Evolutionary conservation across 1,140 invertebrate genomes (phyloP).

Genomic region (Ceratina calcarata): DNA sequence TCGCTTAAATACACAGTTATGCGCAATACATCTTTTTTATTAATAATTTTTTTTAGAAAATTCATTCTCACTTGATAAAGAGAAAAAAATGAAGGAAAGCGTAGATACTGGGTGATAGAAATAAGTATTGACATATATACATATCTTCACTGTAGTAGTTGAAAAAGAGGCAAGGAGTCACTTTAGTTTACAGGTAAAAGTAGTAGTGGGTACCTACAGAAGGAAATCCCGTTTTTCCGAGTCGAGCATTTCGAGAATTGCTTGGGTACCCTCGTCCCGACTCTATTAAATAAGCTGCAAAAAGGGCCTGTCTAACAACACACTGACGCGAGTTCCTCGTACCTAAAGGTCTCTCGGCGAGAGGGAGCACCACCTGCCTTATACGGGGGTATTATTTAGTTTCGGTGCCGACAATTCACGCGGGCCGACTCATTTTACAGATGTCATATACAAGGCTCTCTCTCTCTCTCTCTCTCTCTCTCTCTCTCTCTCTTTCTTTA

Average conservation of each 20-base stretch:
- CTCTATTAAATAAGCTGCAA: conserved; percentile 42
- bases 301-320: conserved; percentile 4
- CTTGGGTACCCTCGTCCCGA: conserved; percentile 21
- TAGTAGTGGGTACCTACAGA: not conserved
- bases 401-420: conserved; percentile 59
- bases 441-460: conserved; percentile 33
- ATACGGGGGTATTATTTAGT: conserved; percentile 64
- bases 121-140: too few relatives aligned
- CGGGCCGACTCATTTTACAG: conserved; percentile 46
- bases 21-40: too few relatives aligned
- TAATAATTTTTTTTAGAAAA: too few relatives aligned
- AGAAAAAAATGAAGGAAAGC: too few relatives aligned
- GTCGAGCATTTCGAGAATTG: conserved; percentile 34
- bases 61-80: too few relatives aligned
- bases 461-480: too few relatives aligned
- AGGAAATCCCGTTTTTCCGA: conserved; percentile 41
- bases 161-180: not conserved
- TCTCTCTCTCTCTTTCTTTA: not conserved
- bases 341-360: not conserved
- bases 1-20: too few relatives aligned
- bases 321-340: not conserved
- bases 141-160: not conserved
- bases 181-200: not conserved
- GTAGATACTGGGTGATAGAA: too few relatives aligned
- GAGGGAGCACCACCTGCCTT: conserved; percentile 64